A percentile compares a stretch with the other conserved stretches of the same genome.
phyloP scores from a whole-genome alignment of 2,888 invertebrate species.

The Melikaiella ostensackeni region DNA sequence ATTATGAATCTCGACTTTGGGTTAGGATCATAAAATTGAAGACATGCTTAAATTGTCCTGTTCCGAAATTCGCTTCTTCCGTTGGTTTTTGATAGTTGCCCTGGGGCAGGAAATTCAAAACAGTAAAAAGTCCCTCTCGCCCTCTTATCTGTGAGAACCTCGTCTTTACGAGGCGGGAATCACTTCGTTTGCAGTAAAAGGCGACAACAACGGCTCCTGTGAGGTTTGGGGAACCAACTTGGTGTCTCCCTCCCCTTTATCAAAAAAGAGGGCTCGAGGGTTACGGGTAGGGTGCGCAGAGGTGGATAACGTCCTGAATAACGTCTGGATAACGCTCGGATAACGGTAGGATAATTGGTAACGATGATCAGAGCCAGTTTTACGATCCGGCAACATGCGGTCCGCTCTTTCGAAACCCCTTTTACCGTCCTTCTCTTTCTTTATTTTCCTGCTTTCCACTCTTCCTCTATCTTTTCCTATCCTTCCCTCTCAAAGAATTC shows the following conservation, averaged over 20 bases:
- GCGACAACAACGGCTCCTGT: conserved; percentile 67
- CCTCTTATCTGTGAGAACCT: conserved; percentile 68
- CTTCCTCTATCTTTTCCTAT: conserved; percentile 21
- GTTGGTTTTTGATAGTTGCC: conserved; percentile 18
- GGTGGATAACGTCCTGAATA: conserved; percentile 73
- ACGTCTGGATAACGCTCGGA: conserved; percentile 72
- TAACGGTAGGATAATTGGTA: conserved; percentile 77
- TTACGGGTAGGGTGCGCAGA: conserved; percentile 55
- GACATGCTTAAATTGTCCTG: background rate
- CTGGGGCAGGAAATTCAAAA: conserved; percentile 21
- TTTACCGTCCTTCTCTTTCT: conserved; percentile 28
- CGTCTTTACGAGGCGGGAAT: conserved; percentile 75
- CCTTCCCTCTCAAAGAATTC: conserved; percentile 43
- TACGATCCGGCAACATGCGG: conserved; percentile 75
- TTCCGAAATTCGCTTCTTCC: background rate
- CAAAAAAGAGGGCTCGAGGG: conserved; percentile 62
- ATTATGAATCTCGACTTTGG: no score
- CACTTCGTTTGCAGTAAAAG: conserved; percentile 77
- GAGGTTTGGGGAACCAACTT: conserved; percentile 48
- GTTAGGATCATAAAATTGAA: background rate
- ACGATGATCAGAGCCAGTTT: conserved; percentile 76
- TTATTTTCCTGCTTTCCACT: conserved; percentile 31
- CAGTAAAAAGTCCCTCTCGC: conserved; percentile 22
- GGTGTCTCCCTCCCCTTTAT: conserved; percentile 45
- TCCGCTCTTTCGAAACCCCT: conserved; percentile 53